These are phyloP conservation scores for Agrilus cyanescens DNA, from an alignment of 2,888 invertebrate species.

Conservation along the genomic window DNA sequence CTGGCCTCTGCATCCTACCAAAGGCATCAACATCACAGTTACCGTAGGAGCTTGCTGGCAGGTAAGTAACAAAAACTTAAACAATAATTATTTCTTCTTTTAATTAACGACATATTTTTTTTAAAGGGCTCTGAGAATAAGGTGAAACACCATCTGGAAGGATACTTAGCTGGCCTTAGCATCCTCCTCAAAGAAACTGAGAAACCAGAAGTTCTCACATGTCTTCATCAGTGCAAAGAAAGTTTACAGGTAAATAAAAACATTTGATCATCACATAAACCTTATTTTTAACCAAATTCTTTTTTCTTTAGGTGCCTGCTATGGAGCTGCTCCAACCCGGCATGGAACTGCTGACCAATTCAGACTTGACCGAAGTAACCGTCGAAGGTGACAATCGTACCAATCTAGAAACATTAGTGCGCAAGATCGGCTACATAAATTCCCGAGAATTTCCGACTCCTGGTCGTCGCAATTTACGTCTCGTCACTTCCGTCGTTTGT, in stretches of 20 bases:
- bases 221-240: constrained; percentile 74
- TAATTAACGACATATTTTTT: constrained; percentile 20
- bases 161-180: constrained; percentile 80
- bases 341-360: constrained; percentile 62
- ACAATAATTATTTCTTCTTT: not conserved
- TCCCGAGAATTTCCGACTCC: constrained; percentile 88
- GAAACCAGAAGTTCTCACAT: constrained; percentile 58
- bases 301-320: constrained; percentile 47
- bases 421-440: constrained; percentile 86
- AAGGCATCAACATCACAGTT: constrained; percentile 85
- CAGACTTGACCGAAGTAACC: constrained; percentile 75
- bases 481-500: constrained; percentile 68
- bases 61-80: constrained; percentile 37
- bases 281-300: not conserved
- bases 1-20: constrained; percentile 95
- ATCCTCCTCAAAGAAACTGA: constrained; percentile 66
- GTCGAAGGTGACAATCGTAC: constrained; percentile 85
- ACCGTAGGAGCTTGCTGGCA: constrained; percentile 98
- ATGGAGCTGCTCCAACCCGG: constrained; percentile 66
- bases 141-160: constrained; percentile 81
- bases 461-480: constrained; percentile 75
- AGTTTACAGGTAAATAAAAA: constrained; percentile 43
- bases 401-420: constrained; percentile 75
- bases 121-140: constrained; percentile 66
- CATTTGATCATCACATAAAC: not conserved